Evolutionary conservation across 2,888 invertebrate genomes (phyloP), one percentile per base, ranked within the genome.

Genomic region (Ophion ellenae): DNA sequence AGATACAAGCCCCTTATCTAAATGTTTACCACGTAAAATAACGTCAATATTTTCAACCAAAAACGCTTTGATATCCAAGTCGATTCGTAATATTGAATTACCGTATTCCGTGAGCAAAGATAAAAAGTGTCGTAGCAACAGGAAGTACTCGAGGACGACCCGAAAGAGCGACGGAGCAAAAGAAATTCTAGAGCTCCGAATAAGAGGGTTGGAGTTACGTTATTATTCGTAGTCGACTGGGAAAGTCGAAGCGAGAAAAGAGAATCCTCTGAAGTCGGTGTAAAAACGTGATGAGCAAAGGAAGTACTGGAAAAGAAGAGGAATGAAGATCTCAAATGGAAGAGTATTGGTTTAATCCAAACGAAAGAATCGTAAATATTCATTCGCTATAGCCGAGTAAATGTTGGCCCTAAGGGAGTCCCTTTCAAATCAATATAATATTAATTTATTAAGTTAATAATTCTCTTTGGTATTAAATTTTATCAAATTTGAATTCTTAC

Each of bases 281-380:
- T 64, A 66, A 36, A 79, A 83, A 79, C 79, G 79, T 69, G 63
- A 63, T 11, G 40, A 79, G 63, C 74, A 75, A 75, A 83, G 79
- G 69, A 74, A 79, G 53, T 79, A 53, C 69, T 53, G 53, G 53
- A 53, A 75, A 66, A 76, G 69, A 84, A 80, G 75, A 63, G 83
- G 76, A 75, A 76, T 66, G 59, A 76, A 80, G 47, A 59, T 76
- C 59, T 80, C 80, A 45, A 71, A 57, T 45, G 57, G 69, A 61
- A 59, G 36, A 75, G 63, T 70, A 69, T 20, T 63, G 20, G 75
- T 57, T 70, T 47, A 80, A 64, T 28, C 28, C 64, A 32, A 40
- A n/a, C 14, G 45, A 53, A 67, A 28, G 64, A 78, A 57, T 63
- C 67, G 40, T 9, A 32, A 47, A 73, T 32, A 59, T 40, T 10